These are phyloP conservation scores for Troides aeacus DNA, from an alignment of 2,888 invertebrate genomes.

Conservation along the genomic window DNA sequence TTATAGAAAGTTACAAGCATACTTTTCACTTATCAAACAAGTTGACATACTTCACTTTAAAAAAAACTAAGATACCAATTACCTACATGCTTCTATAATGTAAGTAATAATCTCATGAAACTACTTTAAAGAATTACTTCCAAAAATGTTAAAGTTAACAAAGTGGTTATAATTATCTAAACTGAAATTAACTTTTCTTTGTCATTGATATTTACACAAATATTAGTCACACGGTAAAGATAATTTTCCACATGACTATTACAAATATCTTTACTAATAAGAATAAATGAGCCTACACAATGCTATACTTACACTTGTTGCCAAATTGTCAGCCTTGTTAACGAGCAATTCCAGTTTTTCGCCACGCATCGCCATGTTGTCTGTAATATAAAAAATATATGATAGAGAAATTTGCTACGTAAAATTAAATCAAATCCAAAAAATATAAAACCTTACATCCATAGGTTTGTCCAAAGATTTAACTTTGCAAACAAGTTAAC, in stretches of 20 bases:
- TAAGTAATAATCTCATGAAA: too few relatives aligned
- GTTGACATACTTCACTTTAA: too few relatives aligned
- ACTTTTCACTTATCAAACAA: too few relatives aligned
- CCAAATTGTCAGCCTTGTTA: conserved; percentile 94
- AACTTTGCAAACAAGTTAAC: too few relatives aligned
- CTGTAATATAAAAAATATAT: conserved; percentile 73
- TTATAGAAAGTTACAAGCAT: too few relatives aligned
- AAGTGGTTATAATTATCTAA: not conserved
- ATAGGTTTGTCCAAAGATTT: not conserved
- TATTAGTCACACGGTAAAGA: too few relatives aligned
- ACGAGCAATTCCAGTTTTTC: conserved; percentile 94
- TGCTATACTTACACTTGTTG: conserved; percentile 86
- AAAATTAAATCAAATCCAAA: not conserved
- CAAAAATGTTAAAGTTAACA: too few relatives aligned
- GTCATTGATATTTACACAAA: not conserved
- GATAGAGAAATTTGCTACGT: not conserved
- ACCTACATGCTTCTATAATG: too few relatives aligned
- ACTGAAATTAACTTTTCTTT: not conserved
- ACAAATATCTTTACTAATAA: not conserved
- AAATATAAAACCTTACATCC: not conserved
- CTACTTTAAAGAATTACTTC: too few relatives aligned
- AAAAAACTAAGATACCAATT: too few relatives aligned
- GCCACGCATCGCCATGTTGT: conserved; percentile 92
- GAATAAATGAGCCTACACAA: not conserved
- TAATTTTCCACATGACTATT: not conserved